Base-by-base conservation (phyloP, 1,140 invertebrate species). In the Stenopsyche tienmushanensis region DNA sequence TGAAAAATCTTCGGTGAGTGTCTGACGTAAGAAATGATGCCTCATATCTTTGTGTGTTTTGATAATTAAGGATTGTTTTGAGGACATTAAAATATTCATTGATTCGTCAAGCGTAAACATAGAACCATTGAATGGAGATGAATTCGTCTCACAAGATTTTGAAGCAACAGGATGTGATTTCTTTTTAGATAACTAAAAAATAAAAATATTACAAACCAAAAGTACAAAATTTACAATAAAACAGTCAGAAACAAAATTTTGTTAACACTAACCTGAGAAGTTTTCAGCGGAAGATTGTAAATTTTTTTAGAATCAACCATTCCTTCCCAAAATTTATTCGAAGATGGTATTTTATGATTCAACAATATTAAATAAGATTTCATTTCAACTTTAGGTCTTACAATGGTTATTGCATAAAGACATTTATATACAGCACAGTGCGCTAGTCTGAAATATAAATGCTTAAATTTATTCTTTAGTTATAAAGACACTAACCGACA, bases 361-460 rank as follows among this genome's bases (percentile, higher is more conserved):
- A 69, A 24, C 10, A 70, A 41, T 49, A 62, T 59, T 52, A 41
- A 18, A 29, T 64, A 70, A 13, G 57, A 21, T 10, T 55, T 60
- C 17, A 60, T 34, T n/a, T 66, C 45, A 23, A 66, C 62, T 21
- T 66, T 44, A 13, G 68, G 65, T 41, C 26, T 53, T 1, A 59
- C 68, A 2, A 64, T 47, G 26, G 54, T 57, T 8, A 70, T 63
- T 0, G 68, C 54, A 59, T 66, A 53, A 1, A 66, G 55, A 53
- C 68, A 70, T 42, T 66, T 66, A 49, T 55, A 70, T 2, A 64
- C 68, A 9, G 54, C 41, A 44, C 68, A 70, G 1, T 58, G 62
- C 15, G 65, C 44, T 21, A 62, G 26, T 57, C 68, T 69, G 34
- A 45, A 66, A 58, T 54, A 25, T 8, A 9, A 8, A 34, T 34